phyloP scores from a whole-genome alignment of 2,888 invertebrate species.

The Orchesellides sinensis region DNA sequence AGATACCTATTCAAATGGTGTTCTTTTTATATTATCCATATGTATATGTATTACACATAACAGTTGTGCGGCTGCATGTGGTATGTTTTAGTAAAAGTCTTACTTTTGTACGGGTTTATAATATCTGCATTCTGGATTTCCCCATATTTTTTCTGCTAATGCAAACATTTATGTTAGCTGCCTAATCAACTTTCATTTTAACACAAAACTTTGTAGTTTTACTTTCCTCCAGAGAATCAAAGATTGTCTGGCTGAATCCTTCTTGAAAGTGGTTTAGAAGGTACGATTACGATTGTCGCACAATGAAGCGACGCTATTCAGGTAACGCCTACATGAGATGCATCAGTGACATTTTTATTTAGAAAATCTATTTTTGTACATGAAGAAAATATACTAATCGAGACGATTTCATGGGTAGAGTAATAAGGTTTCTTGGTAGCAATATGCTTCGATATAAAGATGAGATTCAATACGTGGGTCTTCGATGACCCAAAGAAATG shows the following conservation, averaged over 20 bases:
- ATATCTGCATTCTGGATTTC: slow-evolving; percentile 12
- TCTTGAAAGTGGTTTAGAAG: too few species aligned
- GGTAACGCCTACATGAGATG: background rate
- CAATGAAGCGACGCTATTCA: too few species aligned
- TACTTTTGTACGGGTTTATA: background rate
- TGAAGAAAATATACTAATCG: too few species aligned
- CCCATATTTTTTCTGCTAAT: background rate
- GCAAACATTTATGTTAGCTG: too few species aligned
- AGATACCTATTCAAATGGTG: too few species aligned
- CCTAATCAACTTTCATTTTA: too few species aligned
- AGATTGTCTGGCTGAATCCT: too few species aligned
- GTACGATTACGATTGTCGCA: too few species aligned
- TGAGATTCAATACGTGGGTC: background rate
- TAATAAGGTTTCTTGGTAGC: background rate
- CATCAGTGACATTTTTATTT: slow-evolving; percentile 10
- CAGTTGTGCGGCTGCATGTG: background rate
- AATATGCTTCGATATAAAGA: background rate
- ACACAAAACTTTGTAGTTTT: too few species aligned
- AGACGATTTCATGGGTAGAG: background rate
- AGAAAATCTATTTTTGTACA: too few species aligned
- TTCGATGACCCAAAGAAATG: background rate
- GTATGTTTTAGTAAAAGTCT: too few species aligned
- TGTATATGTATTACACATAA: background rate
- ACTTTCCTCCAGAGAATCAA: too few species aligned
- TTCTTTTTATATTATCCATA: background rate